Evolutionary conservation across 2,888 invertebrate genomes (phyloP), one percentile per base, ranked within the genome.

Genomic region (Heterodera filipjevi): DNA sequence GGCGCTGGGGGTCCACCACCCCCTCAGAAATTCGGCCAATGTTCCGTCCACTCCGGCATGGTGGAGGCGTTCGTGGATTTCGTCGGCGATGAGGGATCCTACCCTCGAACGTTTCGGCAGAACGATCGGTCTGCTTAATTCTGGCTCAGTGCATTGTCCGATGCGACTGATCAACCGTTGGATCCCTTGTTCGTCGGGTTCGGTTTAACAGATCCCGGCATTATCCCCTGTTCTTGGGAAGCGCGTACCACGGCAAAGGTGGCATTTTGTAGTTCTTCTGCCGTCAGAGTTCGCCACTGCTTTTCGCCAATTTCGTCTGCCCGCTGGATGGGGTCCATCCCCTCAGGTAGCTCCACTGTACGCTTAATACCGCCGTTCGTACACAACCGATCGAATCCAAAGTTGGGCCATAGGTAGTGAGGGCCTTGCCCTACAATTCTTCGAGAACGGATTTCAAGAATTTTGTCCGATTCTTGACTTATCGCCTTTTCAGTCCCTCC

Each of bases 41-140:
- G 78, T 78, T 8, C 33, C 53, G 10, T 27, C 79, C 12, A 46
- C 35, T 5, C 80, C 79, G 6, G 74, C 66, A 66, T 80, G 80
- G 3, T 35, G 73, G 14, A 44, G 19, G 16, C 46, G n/a, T 6
- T 44, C 39, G 39, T 80, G 80, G 0, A 30, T 22, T 6, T 75
- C 35, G 12, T 30, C 22, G 33, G 53, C 32, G 44, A 79, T 66
- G 1, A 68, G 27, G n/a, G 46, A 2, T 16, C 68, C 68, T 1
- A 79, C 6, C 14, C 84, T 81, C 32, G 72, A 33, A 1, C 8
- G 5, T 14, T n/a, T 49, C 19, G 72, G 72, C 22, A 72, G 22
- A 5, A 33, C 10, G 32, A 72, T n/a, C 22, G 72, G 72, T 3
- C 19, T 2, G 59, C 53, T 22, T 6, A 35, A 8, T 5, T 6